Percentiles rank a stretch among this genome's conserved stretches.
These are phyloP conservation scores for Leptocoma aspasia DNA, from an alignment of 2,113 vertebrate genomes.

Conservation along the genomic window DNA sequence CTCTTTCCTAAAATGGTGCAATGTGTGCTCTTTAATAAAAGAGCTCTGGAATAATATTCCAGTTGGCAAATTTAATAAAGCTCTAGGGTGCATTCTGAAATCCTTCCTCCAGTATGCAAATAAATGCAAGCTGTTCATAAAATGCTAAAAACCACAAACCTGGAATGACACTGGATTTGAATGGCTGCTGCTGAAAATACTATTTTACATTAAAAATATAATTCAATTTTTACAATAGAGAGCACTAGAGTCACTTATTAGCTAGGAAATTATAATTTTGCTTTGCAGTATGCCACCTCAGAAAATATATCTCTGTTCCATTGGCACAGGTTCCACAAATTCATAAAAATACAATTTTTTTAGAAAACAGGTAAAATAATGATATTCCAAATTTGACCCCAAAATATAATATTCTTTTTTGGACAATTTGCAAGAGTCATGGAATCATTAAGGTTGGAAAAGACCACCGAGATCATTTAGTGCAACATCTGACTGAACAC, in stretches of 20 bases:
- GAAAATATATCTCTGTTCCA: not conserved
- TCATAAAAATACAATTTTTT: not conserved
- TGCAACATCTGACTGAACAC: not conserved
- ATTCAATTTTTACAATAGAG: not conserved
- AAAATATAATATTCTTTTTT: not conserved
- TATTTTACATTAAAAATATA: not conserved
- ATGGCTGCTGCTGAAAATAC: not conserved
- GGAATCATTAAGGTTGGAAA: not conserved
- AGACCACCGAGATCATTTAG: not conserved
- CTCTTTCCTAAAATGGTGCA: not conserved
- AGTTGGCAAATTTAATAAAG: slow-evolving; percentile 40
- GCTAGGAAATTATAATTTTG: not conserved
- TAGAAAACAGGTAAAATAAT: not conserved
- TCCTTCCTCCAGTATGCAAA: not conserved
- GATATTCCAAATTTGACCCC: not conserved
- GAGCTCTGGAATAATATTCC: not conserved
- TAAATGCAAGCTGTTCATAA: not conserved
- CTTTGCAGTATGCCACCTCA: not conserved
- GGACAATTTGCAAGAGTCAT: not conserved
- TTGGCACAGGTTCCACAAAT: not conserved
- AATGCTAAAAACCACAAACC: not conserved
- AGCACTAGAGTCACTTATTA: not conserved
- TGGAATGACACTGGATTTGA: not conserved
- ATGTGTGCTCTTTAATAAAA: slow-evolving; percentile 6
- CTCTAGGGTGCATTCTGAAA: not conserved